These are phyloP conservation scores for Paedocypris micromegethes DNA, from an alignment of 2,797 vertebrate genomes.

Conservation along the genomic window DNA sequence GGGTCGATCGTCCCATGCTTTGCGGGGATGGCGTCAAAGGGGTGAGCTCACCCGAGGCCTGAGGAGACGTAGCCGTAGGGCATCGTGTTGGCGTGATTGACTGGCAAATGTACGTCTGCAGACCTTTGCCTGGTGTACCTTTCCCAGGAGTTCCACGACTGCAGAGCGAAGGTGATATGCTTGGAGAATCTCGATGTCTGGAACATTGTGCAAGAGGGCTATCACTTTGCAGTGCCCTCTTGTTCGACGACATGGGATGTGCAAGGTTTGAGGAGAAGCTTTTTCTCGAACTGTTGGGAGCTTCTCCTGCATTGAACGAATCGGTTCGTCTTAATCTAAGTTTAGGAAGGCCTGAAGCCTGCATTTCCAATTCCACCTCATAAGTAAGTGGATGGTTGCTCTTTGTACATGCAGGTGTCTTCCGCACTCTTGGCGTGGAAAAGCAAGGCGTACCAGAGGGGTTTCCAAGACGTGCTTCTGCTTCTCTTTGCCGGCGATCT, in stretches of 20 bases:
- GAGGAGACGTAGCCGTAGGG: conserved; percentile 66
- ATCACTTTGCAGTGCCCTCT: conserved; percentile 54
- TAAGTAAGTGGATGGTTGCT: conserved; percentile 62
- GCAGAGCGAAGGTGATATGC: conserved; percentile 71
- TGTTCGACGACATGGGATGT: conserved; percentile 4
- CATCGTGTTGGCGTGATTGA: conserved; percentile 84
- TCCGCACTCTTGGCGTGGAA: conserved; percentile 56
- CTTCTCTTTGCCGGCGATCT: conserved; percentile 76
- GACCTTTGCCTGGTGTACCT: conserved; percentile 74
- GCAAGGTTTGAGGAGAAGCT: conserved; percentile 45
- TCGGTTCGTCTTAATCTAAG: conserved; percentile 79
- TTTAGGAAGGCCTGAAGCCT: conserved; percentile 82
- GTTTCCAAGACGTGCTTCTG: conserved; percentile 70
- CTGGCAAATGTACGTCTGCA: conserved; percentile 91
- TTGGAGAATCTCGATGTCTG: conserved; percentile 69
- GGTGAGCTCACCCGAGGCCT: conserved; percentile 56
- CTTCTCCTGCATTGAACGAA: conserved; percentile 57
- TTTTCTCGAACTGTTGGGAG: conserved; percentile 42
- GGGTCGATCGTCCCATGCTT: conserved; percentile 74
- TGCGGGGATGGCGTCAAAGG: conserved; percentile 84
- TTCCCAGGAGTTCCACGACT: conserved; percentile 72
- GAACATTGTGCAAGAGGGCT: conserved; percentile 61
- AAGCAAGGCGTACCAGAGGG: conserved; percentile 48
- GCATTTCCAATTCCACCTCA: conserved; percentile 86
- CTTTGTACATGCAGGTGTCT: conserved; percentile 34